phyloP scores from a whole-genome alignment of 2,113 vertebrate genomes.

The Lasiurus cinereus region DNA sequence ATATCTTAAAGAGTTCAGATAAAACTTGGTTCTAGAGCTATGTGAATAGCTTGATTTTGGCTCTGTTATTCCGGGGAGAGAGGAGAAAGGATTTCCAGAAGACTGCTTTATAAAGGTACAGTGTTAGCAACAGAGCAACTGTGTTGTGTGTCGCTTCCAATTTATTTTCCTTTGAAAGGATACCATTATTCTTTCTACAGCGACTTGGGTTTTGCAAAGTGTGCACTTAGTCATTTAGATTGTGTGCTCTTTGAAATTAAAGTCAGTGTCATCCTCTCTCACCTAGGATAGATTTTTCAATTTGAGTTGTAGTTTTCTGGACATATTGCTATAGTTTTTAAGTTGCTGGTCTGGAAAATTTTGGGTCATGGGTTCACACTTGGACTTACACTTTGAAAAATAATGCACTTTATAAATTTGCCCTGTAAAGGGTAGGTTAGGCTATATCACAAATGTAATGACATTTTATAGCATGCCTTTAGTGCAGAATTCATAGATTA shows the following conservation, averaged over 20 bases:
- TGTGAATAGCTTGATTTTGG: slow-evolving; percentile 25
- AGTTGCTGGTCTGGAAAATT: slow-evolving; percentile 1
- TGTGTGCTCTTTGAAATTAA: slow-evolving; percentile 29
- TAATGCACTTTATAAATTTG: neutral
- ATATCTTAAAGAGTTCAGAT: neutral
- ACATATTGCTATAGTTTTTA: slow-evolving; percentile 4
- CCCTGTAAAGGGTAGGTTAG: neutral
- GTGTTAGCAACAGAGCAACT: neutral
- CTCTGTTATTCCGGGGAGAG: neutral
- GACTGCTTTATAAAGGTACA: neutral
- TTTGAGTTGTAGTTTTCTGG: slow-evolving; percentile 13
- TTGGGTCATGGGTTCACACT: slow-evolving; percentile 1
- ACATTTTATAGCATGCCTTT: neutral
- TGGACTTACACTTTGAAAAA: slow-evolving; percentile 43
- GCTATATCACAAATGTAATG: neutral
- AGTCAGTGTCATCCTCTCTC: neutral
- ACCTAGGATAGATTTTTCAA: neutral
- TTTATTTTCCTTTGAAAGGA: slow-evolving; percentile 46
- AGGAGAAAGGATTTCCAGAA: slow-evolving; percentile 32
- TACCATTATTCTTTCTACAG: slow-evolving; percentile 13
- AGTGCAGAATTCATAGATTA: neutral
- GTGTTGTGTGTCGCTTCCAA: slow-evolving; percentile 22
- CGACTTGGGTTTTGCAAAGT: neutral
- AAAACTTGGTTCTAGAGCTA: slow-evolving; percentile 50
- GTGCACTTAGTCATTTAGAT: neutral